These are phyloP conservation scores for Athalia circularis DNA, from an alignment of 2,888 invertebrate genomes.

Conservation along the genomic window DNA sequence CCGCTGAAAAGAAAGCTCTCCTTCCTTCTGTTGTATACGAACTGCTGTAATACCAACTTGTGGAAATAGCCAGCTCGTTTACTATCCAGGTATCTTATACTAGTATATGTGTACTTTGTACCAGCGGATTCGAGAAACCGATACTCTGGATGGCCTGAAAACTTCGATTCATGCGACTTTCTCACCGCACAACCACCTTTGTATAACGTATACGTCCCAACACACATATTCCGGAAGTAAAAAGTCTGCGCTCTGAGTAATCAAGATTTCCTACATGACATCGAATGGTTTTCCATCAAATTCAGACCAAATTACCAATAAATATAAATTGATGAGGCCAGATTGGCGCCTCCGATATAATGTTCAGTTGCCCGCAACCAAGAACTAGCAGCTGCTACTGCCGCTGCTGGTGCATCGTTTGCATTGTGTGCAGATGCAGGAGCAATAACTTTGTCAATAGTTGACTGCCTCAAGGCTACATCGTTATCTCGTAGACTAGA, in stretches of 20 bases:
- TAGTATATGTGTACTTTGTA: slow-evolving; percentile 14
- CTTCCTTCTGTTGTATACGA: neutral
- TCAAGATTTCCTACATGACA: too few species aligned
- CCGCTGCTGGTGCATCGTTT: neutral
- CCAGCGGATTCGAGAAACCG: slow-evolving; percentile 5
- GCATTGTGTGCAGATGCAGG: neutral
- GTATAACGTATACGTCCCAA: neutral
- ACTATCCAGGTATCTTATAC: neutral
- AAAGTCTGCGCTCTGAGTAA: too few species aligned
- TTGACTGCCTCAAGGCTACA: slow-evolving; percentile 33
- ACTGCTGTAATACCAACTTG: neutral
- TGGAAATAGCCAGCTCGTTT: slow-evolving; percentile 24
- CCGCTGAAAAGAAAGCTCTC: slow-evolving; percentile 29
- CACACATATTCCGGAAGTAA: too few species aligned
- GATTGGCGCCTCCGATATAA: neutral
- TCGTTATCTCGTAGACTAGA: slow-evolving; percentile 27
- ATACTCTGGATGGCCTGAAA: neutral
- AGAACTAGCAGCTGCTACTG: neutral
- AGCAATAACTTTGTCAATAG: slow-evolving; percentile 31
- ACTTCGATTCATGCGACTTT: neutral
- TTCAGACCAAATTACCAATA: too few species aligned
- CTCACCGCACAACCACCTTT: neutral
- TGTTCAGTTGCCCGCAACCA: neutral
- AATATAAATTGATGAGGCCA: neutral
- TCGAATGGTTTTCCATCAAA: too few species aligned